These are phyloP conservation scores for Harpagoxenus sublaevis DNA, from an alignment of 2,888 invertebrate genomes.

Conservation along the genomic window DNA sequence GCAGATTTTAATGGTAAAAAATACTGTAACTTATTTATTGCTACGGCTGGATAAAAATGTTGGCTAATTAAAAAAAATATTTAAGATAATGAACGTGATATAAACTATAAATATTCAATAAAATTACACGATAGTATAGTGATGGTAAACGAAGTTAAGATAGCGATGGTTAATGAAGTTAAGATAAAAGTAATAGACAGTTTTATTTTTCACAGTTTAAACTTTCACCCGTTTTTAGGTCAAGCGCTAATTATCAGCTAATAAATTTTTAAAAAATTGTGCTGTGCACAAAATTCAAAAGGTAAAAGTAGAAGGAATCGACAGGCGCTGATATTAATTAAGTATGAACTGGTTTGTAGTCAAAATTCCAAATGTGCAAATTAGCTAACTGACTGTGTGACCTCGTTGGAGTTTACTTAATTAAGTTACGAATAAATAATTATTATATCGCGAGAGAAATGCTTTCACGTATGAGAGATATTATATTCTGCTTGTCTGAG, in stretches of 20 bases:
- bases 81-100: neutral
- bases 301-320: constrained; percentile 57
- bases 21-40: neutral
- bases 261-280: constrained; percentile 54
- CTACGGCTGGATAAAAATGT: neutral
- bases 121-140: neutral
- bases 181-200: constrained; percentile 50
- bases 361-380: neutral
- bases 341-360: neutral
- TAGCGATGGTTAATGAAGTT: neutral
- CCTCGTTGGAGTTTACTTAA: neutral
- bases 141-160: constrained; percentile 4
- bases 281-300: constrained; percentile 59
- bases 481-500: neutral
- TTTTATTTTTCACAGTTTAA: constrained; percentile 39
- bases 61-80: neutral
- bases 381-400: neutral
- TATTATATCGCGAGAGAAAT: neutral
- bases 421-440: constrained; percentile 11
- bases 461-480: neutral
- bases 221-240: constrained; percentile 64
- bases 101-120: neutral
- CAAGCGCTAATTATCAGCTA: constrained; percentile 60
- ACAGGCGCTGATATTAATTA: constrained; percentile 9
- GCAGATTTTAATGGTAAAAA: neutral